Evolutionary conservation across 2,888 invertebrate genomes (phyloP).

Genomic region (Deilephila elpenor): DNA sequence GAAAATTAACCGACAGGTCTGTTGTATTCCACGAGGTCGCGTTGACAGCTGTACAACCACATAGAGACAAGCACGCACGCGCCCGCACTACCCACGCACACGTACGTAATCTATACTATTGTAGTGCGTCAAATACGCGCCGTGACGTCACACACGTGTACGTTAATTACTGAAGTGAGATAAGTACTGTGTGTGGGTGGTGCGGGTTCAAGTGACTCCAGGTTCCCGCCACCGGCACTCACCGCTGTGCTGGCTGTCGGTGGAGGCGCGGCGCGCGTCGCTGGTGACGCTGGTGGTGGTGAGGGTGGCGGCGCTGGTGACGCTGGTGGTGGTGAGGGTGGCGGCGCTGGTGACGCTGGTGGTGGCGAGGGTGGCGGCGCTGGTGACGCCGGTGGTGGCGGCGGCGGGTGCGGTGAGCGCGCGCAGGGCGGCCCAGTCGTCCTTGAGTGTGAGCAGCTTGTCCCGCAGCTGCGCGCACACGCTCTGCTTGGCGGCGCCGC

Average conservation of each 20-base stretch:
- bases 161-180: no score
- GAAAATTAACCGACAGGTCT: background rate
- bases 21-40: no score
- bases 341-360: background rate
- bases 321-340: background rate
- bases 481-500: slow-evolving; percentile 61
- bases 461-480: slow-evolving; percentile 65
- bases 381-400: no score
- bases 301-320: slow-evolving; percentile 11
- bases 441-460: slow-evolving; percentile 77
- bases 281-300: background rate
- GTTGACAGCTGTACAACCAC: no score
- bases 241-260: slow-evolving; percentile 55
- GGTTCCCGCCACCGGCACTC: slow-evolving; percentile 44
- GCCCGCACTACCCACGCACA: no score
- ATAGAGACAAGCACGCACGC: no score
- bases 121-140: no score
- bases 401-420: slow-evolving; percentile 32
- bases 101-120: no score
- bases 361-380: no score
- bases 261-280: slow-evolving; percentile 40
- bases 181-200: background rate
- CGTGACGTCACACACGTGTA: no score
- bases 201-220: slow-evolving; percentile 37
- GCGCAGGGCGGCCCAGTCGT: slow-evolving; percentile 74